Conservation (phyloP, 2,888 invertebrate species). For the Schrankia costaestrigalis region DNA sequence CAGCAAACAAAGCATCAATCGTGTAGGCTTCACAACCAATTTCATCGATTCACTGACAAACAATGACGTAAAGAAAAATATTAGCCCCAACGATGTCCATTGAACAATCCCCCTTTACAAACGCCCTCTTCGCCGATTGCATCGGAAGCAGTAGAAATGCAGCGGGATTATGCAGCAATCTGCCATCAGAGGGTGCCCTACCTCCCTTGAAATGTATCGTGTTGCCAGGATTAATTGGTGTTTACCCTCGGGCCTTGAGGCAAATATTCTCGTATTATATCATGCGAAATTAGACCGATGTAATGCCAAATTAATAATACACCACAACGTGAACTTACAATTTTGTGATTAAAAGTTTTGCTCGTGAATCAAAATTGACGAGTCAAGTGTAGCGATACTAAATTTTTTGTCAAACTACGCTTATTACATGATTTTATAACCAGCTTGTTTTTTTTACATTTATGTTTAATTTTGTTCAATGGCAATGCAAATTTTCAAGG, state of each 20-base stretch:
- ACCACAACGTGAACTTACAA: conserved; percentile 39
- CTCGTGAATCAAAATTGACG: conserved; percentile 14
- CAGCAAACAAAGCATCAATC: conserved; percentile 11
- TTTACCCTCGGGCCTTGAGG: conserved; percentile 63
- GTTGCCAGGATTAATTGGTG: conserved; percentile 77
- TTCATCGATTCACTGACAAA: conserved; percentile 53
- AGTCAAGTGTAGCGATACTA: no score
- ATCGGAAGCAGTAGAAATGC: conserved; percentile 76
- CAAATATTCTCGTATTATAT: conserved; percentile 64
- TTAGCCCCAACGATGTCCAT: conserved; percentile 51
- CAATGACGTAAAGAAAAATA: conserved; percentile 57
- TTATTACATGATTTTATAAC: no score
- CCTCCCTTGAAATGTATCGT: conserved; percentile 56
- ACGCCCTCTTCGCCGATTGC: conserved; percentile 55
- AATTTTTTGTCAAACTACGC: no score
- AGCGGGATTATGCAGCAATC: conserved; percentile 71
- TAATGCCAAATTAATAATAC: conserved; percentile 69
- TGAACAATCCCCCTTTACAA: conserved; percentile 21
- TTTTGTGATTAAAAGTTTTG: conserved; percentile 35
- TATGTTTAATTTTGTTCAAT: no score
- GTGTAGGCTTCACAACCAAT: conserved; percentile 32
- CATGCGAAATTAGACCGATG: conserved; percentile 68
- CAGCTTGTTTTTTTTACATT: no score
- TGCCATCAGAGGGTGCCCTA: conserved; percentile 54
- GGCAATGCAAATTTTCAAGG: no score